phyloP scores from a whole-genome alignment of 2,888 invertebrate genomes.

The Diplazon laetatorius region DNA sequence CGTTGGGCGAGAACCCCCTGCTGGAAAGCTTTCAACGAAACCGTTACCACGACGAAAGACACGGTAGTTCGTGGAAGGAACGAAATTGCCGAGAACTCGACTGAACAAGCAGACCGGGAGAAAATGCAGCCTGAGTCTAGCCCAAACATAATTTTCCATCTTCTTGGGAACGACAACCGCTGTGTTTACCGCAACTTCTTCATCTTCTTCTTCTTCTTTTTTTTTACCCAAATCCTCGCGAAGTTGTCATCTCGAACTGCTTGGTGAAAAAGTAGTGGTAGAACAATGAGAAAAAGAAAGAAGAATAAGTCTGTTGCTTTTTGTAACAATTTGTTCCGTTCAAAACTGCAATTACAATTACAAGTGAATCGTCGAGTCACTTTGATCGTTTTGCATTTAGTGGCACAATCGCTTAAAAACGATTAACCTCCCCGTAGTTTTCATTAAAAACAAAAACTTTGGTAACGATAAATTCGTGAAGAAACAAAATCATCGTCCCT shows the following conservation, averaged over 20 bases:
- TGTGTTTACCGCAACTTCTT: constrained; percentile 18
- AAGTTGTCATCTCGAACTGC: neutral
- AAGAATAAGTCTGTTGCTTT: neutral
- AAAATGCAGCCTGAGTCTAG: constrained; percentile 10
- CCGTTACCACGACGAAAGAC: neutral
- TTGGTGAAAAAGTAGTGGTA: too few relatives aligned
- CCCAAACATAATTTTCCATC: constrained; percentile 40
- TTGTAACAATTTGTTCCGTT: neutral
- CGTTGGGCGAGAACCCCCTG: neutral
- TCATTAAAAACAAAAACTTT: too few relatives aligned
- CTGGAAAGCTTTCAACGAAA: constrained; percentile 8
- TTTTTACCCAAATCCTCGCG: too few relatives aligned
- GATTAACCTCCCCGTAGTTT: neutral
- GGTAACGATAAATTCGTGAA: too few relatives aligned
- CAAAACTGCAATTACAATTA: too few relatives aligned
- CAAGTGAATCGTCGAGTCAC: too few relatives aligned
- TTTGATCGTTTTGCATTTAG: neutral
- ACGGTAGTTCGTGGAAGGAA: neutral
- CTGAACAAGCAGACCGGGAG: constrained; percentile 5
- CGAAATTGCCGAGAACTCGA: constrained; percentile 11
- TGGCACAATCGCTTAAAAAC: neutral
- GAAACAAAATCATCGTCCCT: too few relatives aligned
- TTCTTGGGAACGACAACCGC: constrained; percentile 21
- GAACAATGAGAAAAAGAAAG: too few relatives aligned
- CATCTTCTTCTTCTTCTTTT: too few relatives aligned